Percentiles rank a stretch among this genome's conserved stretches.
These are phyloP conservation scores for Damaliscus lunatus DNA, from an alignment of 2,113 vertebrate genomes.

Conservation along the genomic window DNA sequence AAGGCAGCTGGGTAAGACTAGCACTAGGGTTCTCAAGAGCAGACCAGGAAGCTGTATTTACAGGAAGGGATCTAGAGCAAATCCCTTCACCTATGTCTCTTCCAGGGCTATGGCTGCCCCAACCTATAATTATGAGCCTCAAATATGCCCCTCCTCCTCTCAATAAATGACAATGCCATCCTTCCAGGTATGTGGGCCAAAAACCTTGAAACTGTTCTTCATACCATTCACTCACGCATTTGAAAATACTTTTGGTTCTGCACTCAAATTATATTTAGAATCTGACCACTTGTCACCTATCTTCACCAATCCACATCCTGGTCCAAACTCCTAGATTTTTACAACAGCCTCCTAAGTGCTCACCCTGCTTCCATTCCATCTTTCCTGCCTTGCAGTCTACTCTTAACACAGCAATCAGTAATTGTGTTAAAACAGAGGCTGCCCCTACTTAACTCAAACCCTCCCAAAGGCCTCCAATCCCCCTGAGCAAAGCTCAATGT, in stretches of 20 bases:
- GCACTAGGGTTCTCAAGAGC: not conserved
- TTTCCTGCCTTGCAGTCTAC: not conserved
- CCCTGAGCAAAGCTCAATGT: not conserved
- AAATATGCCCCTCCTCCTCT: not conserved
- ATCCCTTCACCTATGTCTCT: not conserved
- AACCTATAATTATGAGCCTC: not conserved
- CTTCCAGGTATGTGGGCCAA: not conserved
- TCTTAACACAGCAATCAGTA: not conserved
- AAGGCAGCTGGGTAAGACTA: not conserved
- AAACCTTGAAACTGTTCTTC: not conserved
- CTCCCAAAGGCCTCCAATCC: not conserved
- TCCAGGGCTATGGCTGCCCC: not conserved
- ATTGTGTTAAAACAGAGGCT: not conserved
- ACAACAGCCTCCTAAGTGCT: not conserved
- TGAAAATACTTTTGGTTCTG: not conserved
- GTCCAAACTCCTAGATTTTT: not conserved
- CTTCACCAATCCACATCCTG: not conserved
- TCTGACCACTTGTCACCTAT: not conserved
- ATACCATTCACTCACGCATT: not conserved
- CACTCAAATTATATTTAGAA: not conserved
- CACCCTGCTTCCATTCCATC: not conserved
- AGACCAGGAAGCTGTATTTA: not conserved
- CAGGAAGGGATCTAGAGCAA: not conserved
- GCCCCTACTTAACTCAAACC: not conserved
- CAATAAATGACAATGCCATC: not conserved